Evolutionary conservation across 2,797 vertebrate genomes (phyloP).

Genomic region (Sebastes alutus): DNA sequence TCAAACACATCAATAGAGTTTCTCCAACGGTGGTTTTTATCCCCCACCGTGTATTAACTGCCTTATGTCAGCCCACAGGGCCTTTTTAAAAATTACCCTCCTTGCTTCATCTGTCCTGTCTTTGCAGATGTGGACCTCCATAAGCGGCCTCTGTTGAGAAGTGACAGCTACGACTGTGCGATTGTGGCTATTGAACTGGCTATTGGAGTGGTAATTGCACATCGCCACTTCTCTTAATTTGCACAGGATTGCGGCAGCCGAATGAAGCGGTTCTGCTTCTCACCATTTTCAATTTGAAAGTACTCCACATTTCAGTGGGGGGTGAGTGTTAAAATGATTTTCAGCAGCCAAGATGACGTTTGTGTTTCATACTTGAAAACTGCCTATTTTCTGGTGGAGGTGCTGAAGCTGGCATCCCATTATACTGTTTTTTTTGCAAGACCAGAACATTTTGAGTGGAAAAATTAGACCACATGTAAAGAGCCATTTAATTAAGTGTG

Average conservation of each 20-base stretch:
- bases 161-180: conserved; percentile 39
- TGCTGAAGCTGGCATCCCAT: conserved; percentile 24
- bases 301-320: conserved; percentile 42
- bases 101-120: conserved; percentile 37
- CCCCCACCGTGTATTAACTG: conserved; percentile 64
- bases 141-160: conserved; percentile 36
- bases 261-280: conserved; percentile 51
- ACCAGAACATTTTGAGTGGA: conserved; percentile 23
- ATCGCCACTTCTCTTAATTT: conserved; percentile 65
- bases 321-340: conserved; percentile 57
- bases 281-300: conserved; percentile 51
- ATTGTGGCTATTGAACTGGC: conserved; percentile 67
- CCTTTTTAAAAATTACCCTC: conserved; percentile 51
- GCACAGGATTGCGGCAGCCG: conserved; percentile 35
- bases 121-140: conserved; percentile 58
- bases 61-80: conserved; percentile 61
- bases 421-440: conserved; percentile 18
- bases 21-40: conserved; percentile 67
- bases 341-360: conserved; percentile 32
- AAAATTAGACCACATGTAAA: conserved; percentile 19
- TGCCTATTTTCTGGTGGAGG: conserved; percentile 24
- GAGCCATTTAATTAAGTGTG: conserved; percentile 22
- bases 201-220: conserved; percentile 67
- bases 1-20: conserved; percentile 81
- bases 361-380: conserved; percentile 30